Base-by-base conservation (phyloP, 2,797 vertebrate genomes). In the Lithobates sylvaticus region DNA sequence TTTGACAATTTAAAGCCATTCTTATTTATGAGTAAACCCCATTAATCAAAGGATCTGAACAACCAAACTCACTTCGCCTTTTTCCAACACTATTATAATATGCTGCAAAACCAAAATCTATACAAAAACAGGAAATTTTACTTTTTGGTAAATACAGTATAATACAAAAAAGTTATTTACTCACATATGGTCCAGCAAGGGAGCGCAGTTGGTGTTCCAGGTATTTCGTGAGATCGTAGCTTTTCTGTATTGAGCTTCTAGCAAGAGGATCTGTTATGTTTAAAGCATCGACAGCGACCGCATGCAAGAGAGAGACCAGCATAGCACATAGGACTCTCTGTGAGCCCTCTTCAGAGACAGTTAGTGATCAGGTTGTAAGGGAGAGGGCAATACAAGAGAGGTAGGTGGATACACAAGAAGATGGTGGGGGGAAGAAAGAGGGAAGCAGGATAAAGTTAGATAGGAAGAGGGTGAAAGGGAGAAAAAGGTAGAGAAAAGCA, bases 211-310 rank as follows among this genome's bases (percentile, higher is more conserved):
- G 98, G 89, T 98, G 97, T 92, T 99, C 97, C 95, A 99, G 95
- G 93, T 98, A 99, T 89, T 98, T 97, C 89, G 98, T 99, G 90
- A 99, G 95, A 93, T 99, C 97, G 50, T 99, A 99, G 8, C 97
- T 99, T 91, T 98, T 97, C 91, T 99, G 97, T 90, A 99, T 98
- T 2, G 97, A 97, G 83, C 95, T 92, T 73, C 93, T 92, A 3
- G 95, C 91, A 70, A 92, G 95, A 91, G 97, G 97, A 83, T 95
- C 97, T 88, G 96, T 96, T 93, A 96, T 91, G 89, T 94, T 96
- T 90, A 97, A 92, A 80, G 96, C 96, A 26, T 94, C 93, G 80
- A 96, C 94, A 39, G 94, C 93, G 15, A 92, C 94, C 47, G 93
- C 92, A 78, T 94, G 94, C 94, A 95, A 93, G 84, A 94, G 93